A percentile compares a stretch with the other conserved stretches of the same genome.
phyloP scores from a whole-genome alignment of 1,140 invertebrate species.

The Atopsyche davidsoni region DNA sequence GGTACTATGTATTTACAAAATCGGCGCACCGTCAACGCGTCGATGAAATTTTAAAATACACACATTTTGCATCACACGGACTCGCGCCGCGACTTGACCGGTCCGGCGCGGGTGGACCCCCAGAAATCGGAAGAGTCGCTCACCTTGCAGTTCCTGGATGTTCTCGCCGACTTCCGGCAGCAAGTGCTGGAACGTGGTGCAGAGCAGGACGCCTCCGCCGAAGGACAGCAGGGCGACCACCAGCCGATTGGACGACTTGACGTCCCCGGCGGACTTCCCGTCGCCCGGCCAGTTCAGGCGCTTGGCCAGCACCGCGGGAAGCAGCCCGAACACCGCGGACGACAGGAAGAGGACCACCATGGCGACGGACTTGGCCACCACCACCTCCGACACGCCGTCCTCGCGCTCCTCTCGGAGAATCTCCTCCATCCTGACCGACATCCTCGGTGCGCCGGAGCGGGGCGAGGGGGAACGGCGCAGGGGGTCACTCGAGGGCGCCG shows the following conservation, averaged over 20 bases:
- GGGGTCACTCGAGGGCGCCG: too few relatives aligned
- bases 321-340: slow-evolving; percentile 62
- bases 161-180: slow-evolving; percentile 79
- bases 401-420: slow-evolving; percentile 31
- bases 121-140: slow-evolving; percentile 20
- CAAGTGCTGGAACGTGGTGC: slow-evolving; percentile 85
- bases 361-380: slow-evolving; percentile 62
- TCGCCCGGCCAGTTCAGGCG: slow-evolving; percentile 54
- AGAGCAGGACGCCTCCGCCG: slow-evolving; percentile 85
- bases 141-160: slow-evolving; percentile 51
- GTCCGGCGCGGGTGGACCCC: not conserved
- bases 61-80: too few relatives aligned
- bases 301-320: slow-evolving; percentile 61
- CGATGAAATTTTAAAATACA: too few relatives aligned
- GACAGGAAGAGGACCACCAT: slow-evolving; percentile 67
- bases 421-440: too few relatives aligned
- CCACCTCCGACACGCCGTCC: slow-evolving; percentile 42
- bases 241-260: slow-evolving; percentile 40
- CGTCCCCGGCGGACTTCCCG: slow-evolving; percentile 36
- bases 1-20: too few relatives aligned
- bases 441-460: not conserved
- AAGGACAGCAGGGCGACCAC: slow-evolving; percentile 64
- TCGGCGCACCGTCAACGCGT: too few relatives aligned
- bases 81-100: not conserved
- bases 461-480: too few relatives aligned